These are phyloP conservation scores for Drosophila dives DNA, from an alignment of 2,888 invertebrate species.

Conservation along the genomic window DNA sequence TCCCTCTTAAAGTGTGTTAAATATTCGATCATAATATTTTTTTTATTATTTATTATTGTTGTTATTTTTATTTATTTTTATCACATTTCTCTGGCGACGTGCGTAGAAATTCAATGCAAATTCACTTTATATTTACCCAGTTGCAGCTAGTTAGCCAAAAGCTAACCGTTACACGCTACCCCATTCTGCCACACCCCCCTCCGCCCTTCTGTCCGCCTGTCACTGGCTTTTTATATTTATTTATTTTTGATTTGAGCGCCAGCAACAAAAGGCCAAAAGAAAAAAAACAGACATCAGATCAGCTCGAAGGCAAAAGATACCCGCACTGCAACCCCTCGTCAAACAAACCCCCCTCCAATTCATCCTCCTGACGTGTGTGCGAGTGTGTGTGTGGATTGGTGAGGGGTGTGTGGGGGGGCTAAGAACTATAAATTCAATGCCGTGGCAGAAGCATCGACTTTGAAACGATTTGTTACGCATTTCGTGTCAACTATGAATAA, in stretches of 20 bases:
- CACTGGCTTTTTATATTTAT: conserved; percentile 67
- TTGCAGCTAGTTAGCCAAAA: conserved; percentile 54
- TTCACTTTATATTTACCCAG: conserved; percentile 65
- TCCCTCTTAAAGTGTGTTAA: conserved; percentile 18
- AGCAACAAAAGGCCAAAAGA: conserved; percentile 11
- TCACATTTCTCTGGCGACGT: conserved; percentile 42
- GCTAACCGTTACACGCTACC: conserved; percentile 1
- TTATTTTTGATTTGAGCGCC: conserved; percentile 74
- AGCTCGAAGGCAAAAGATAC: conserved; percentile 25
- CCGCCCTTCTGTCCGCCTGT: conserved; percentile 32
- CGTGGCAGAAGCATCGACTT: conserved; percentile 61
- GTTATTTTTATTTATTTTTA: background rate
- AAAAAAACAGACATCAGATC: conserved; percentile 35
- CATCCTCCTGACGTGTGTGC: conserved; percentile 11
- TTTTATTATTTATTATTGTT: background rate
- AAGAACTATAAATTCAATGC: conserved; percentile 74
- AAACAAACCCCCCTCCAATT: background rate
- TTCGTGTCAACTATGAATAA: conserved; percentile 80
- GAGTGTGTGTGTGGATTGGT: conserved; percentile 15
- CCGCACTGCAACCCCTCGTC: background rate
- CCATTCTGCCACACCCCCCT: background rate
- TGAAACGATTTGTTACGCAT: conserved; percentile 79
- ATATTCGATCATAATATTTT: background rate
- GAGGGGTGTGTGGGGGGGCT: conserved; percentile 28
- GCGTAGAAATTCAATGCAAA: conserved; percentile 69